Conservation (phyloP, 1,140 invertebrate genomes). For the Lepidurus arcticus region DNA sequence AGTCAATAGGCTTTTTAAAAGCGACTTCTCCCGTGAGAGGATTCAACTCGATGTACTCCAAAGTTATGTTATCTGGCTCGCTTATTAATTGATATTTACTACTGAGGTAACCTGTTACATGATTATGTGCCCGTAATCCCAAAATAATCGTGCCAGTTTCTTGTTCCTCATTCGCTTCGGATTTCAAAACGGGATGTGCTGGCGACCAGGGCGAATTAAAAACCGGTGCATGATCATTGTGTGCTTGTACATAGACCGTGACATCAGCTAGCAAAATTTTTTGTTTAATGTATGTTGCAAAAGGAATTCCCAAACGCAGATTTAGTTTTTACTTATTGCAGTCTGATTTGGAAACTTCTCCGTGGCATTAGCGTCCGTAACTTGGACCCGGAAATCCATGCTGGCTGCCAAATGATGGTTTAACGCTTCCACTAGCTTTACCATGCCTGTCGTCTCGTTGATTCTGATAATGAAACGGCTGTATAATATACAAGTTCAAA, state of each 20-base stretch:
- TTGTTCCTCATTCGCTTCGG: constrained; percentile 68
- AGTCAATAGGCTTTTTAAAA: constrained; percentile 59
- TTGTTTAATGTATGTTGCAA: not conserved
- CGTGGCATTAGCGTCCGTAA: constrained; percentile 62
- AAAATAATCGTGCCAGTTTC: constrained; percentile 67
- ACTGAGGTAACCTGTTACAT: constrained; percentile 42
- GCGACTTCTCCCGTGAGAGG: constrained; percentile 62
- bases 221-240: constrained; percentile 68
- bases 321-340: constrained; percentile 44
- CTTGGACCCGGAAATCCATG: constrained; percentile 68
- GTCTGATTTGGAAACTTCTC: constrained; percentile 60
- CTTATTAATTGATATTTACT: constrained; percentile 41
- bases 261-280: constrained; percentile 53
- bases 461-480: constrained; percentile 47
- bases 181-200: constrained; percentile 55
- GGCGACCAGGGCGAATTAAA: constrained; percentile 57
- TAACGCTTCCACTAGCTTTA: constrained; percentile 61
- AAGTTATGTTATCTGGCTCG: constrained; percentile 38
- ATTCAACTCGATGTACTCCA: constrained; percentile 60
- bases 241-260: constrained; percentile 72
- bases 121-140: constrained; percentile 39
- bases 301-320: not conserved
- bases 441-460: constrained; percentile 60
- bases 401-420: constrained; percentile 74
- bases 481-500: not conserved